A percentile compares a stretch with the other conserved stretches of the same genome.
These are phyloP conservation scores for Calephelis virginiensis DNA, from an alignment of 1,140 invertebrate genomes.

Conservation along the genomic window DNA sequence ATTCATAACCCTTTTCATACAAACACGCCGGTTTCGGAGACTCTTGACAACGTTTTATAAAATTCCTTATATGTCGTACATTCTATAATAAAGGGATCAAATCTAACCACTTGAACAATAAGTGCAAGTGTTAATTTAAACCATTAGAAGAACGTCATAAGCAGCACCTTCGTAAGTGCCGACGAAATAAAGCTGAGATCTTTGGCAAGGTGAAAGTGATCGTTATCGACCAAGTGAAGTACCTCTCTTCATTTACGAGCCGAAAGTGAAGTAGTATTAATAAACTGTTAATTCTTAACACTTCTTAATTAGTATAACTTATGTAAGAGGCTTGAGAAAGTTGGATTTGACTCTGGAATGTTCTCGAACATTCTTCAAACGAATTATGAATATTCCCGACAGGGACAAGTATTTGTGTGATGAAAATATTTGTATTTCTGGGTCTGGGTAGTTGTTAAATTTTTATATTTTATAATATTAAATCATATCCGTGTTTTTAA, in stretches of 20 bases:
- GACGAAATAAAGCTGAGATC: conserved; percentile 7
- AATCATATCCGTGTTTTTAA: too few relatives aligned
- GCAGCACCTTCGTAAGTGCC: conserved; percentile 4
- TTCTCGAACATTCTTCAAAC: neutral
- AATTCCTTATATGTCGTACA: too few relatives aligned
- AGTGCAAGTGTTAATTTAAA: neutral
- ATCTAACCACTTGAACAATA: too few relatives aligned
- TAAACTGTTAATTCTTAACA: conserved; percentile 5
- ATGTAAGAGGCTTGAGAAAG: conserved; percentile 6
- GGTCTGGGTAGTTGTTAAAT: too few relatives aligned
- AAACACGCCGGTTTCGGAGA: too few relatives aligned
- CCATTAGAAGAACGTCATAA: neutral
- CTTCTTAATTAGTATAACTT: conserved; percentile 4
- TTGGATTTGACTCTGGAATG: conserved; percentile 4
- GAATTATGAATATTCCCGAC: too few relatives aligned
- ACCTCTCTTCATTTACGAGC: conserved; percentile 22
- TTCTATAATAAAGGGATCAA: neutral
- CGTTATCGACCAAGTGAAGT: conserved; percentile 35
- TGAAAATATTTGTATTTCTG: too few relatives aligned
- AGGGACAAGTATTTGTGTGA: too few relatives aligned
- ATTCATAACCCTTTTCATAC: too few relatives aligned
- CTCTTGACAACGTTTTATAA: too few relatives aligned
- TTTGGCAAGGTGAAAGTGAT: conserved; percentile 23
- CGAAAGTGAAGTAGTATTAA: conserved; percentile 19
- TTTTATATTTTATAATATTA: too few relatives aligned